phyloP scores from a whole-genome alignment of 2,113 vertebrate genomes.

The cat (Felis catus) region F.catus_Fca126_mat1.0 CM031413.1:39643001-39643500 shows the following conservation, averaged over 20 bases:
- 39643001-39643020: background rate
- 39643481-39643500: background rate
- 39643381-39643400: background rate
- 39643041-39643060: conserved; percentile 28
- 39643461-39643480: background rate
- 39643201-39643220: background rate
- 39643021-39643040: background rate
- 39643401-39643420: background rate
- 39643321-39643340: background rate
- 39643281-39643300: background rate
- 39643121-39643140: background rate
- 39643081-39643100: background rate
- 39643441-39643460: background rate
- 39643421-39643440: background rate
- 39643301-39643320: background rate
- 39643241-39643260: background rate
- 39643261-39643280: background rate
- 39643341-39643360: background rate
- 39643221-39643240: background rate
- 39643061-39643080: conserved; percentile 31
- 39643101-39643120: background rate
- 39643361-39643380: background rate
- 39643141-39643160: background rate
- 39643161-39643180: conserved; percentile 15
- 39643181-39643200: background rate